Evolutionary conservation across 2,888 invertebrate species (phyloP), one percentile per base, ranked within the genome.

Genomic region (Ophraella communa): DNA sequence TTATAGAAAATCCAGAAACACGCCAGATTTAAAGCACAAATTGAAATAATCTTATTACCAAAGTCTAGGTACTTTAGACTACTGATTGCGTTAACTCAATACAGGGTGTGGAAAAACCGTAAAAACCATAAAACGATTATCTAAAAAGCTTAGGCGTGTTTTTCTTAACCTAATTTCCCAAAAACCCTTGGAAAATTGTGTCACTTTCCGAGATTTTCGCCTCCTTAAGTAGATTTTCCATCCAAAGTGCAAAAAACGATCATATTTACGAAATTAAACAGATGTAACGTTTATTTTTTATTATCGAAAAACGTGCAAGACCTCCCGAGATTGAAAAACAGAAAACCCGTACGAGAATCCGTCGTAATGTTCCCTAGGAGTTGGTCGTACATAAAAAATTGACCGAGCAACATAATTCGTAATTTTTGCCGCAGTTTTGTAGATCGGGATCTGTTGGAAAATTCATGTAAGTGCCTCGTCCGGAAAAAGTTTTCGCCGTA

Each of bases 81-180:
- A n/a, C n/a, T n/a, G n/a, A n/a, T n/a, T n/a, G n/a, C n/a, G n/a
- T n/a, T n/a, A n/a, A n/a, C n/a, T n/a, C n/a, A n/a, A n/a, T n/a
- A n/a, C n/a, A n/a, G n/a, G n/a, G n/a, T n/a, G n/a, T n/a, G n/a
- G n/a, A n/a, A n/a, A n/a, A n/a, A n/a, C n/a, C n/a, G n/a, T n/a
- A n/a, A n/a, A n/a, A n/a, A n/a, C n/a, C n/a, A n/a, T n/a, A n/a
- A 68, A 60, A 68, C 60, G 66, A 68, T 66, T 62, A 65, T 63
- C 62, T 66, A 66, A 66, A 68, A 68, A 66, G 68, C 68, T 35
- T 64, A 66, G 68, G 66, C 62, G 57, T 66, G 68, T 58, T 62
- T 59, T 57, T 35, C 27, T 27, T 60, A 68, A 64, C 66, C 56
- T 57, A 62, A 64, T 59, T 62, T 56, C 35, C 66, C 63, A 68